phyloP scores from a whole-genome alignment of 2,113 vertebrate genomes.

The Pteropus alecto region DNA sequence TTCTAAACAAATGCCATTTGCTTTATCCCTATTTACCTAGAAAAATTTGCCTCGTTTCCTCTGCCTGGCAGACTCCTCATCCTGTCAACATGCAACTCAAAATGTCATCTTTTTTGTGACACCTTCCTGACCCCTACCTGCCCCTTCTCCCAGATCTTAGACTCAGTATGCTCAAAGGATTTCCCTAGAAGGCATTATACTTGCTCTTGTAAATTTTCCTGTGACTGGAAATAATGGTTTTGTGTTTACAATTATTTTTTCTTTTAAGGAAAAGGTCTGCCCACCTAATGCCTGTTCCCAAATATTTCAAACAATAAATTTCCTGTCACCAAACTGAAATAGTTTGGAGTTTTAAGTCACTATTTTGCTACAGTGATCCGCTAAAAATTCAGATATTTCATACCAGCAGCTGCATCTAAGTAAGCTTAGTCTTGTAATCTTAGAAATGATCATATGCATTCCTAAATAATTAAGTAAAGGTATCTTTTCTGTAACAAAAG shows the following conservation, averaged over 20 bases:
- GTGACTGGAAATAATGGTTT: not conserved
- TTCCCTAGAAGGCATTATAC: not conserved
- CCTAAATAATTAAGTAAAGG: not conserved
- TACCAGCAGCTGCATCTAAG: not conserved
- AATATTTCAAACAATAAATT: not conserved
- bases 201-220: not conserved
- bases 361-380: not conserved
- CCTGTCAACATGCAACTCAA: not conserved
- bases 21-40: not conserved
- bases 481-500: not conserved
- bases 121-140: not conserved
- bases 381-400: not conserved
- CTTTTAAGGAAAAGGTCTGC: not conserved
- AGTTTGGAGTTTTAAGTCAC: not conserved
- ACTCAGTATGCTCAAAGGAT: not conserved
- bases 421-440: not conserved
- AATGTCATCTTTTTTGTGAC: not conserved
- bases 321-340: not conserved
- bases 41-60: not conserved
- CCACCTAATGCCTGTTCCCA: not conserved
- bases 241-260: not conserved
- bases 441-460: not conserved
- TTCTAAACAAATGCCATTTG: not conserved
- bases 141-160: not conserved
- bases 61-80: not conserved